Evolutionary conservation across 2,797 vertebrate species (phyloP).

Genomic region (Trichosurus vulpecula): DNA sequence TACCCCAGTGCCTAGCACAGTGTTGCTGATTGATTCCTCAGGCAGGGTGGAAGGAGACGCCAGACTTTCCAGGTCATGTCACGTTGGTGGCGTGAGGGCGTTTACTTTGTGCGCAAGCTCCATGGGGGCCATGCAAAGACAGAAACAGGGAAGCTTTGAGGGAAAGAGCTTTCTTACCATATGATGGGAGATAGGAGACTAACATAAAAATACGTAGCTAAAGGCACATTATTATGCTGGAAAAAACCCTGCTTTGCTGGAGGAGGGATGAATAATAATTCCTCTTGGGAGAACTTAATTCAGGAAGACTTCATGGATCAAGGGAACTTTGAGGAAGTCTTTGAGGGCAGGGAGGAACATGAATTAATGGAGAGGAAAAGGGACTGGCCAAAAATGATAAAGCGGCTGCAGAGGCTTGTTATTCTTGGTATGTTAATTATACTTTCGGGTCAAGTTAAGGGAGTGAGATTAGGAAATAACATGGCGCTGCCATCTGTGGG

Average conservation of each 20-base stretch:
- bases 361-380: not conserved
- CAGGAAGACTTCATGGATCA: constrained; percentile 1
- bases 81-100: not conserved
- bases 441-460: not conserved
- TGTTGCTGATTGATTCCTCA: not conserved
- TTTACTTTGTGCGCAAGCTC: not conserved
- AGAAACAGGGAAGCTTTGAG: not conserved
- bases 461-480: not conserved
- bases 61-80: not conserved
- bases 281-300: not conserved
- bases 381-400: constrained; percentile 1
- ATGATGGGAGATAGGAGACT: not conserved
- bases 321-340: constrained; percentile 8
- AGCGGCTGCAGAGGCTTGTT: not conserved
- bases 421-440: not conserved
- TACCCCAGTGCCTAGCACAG: not conserved
- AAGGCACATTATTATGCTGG: not conserved
- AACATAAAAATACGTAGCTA: not conserved
- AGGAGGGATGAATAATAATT: not conserved
- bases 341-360: not conserved
- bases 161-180: not conserved
- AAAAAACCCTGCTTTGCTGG: not conserved
- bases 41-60: not conserved
- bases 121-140: fast-evolving
- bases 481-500: not conserved